phyloP scores from a whole-genome alignment of 92 coral and sea anemone species.

The Palythoa grandis region DNA sequence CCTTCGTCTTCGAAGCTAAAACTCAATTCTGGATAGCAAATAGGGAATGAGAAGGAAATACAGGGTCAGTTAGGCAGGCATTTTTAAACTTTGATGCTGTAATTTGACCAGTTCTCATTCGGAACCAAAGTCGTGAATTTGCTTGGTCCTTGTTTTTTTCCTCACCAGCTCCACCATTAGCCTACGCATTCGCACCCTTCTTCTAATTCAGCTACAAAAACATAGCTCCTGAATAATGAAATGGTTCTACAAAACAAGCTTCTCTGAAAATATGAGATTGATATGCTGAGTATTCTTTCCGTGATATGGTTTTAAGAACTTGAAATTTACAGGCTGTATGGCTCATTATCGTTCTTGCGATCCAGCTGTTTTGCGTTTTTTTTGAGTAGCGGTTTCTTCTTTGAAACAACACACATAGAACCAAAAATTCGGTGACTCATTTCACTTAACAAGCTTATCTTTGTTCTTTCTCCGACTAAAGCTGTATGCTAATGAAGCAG shows the following conservation, averaged over 20 bases:
- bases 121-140: conserved; percentile 61
- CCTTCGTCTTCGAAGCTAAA: too few species aligned
- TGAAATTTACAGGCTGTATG: too few species aligned
- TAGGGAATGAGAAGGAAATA: conserved; percentile 51
- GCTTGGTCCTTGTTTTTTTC: conserved; percentile 58
- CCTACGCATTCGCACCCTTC: background rate
- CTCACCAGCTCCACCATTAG: conserved; percentile 21
- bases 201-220: conserved; percentile 23
- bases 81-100: conserved; percentile 57
- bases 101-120: conserved; percentile 61
- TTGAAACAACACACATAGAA: too few species aligned
- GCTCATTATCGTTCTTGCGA: too few species aligned
- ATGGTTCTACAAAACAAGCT: too few species aligned
- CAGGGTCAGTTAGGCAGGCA: conserved; percentile 57
- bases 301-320: too few species aligned
- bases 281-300: too few species aligned
- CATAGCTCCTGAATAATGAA: background rate
- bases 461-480: too few species aligned
- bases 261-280: too few species aligned
- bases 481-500: too few species aligned
- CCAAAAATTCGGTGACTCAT: conserved; percentile 13
- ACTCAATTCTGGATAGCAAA: conserved; percentile 60
- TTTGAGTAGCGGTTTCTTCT: too few species aligned
- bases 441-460: too few species aligned
- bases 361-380: conserved; percentile 27